Evolutionary conservation across 2,797 vertebrate species (phyloP), one percentile per base, ranked within the genome.

Genomic region (Scleropages formosus): DNA sequence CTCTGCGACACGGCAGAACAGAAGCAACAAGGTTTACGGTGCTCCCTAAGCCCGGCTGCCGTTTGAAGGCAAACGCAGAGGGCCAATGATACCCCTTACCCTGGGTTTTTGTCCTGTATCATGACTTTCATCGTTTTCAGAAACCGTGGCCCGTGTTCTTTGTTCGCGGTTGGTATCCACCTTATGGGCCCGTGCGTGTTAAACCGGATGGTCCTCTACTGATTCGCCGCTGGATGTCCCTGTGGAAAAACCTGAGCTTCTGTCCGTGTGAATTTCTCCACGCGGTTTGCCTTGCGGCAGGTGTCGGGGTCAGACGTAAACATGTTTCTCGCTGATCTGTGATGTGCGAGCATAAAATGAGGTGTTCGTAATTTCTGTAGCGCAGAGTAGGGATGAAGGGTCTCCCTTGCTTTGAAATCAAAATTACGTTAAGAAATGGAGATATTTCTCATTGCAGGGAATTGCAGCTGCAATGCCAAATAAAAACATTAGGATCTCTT

Each of bases 171-270:
- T 3, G 51, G 49, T 70, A 39, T 11, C 20, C 27, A 53, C 64
- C 11, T 27, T 39, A 12, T 2, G 11, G 53, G 12, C 9, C n/a
- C 64, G 47, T 72, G 76, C 51, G 49, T 60, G 22, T 46, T 78
- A 78, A 78, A 79, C 78, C 80, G 71, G 67, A 77, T 69, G 75
- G 72, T 44, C 76, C 72, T 69, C 46, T 79, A 78, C 79, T 77
- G 80, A 83, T 83, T 61, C 39, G 15, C 49, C 31, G 20, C n/a
- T 11, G 39, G n/a, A 11, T 9, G 22, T 76, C 70, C 47, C 79
- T n/a, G n/a, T 56, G 60, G 73, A 70, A 26, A 4, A 75, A 59
- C 65, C 44, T 31, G 72, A 49, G 68, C 65, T 74, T 27, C n/a
- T 75, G 68, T 63, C 12, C 47, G 13, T 49, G 66, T 72, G 47